Percentiles rank a stretch among this genome's conserved stretches.
Evolutionary conservation across 2,113 vertebrate genomes (phyloP).

Genomic region (Xiphophorus hellerii): DNA sequence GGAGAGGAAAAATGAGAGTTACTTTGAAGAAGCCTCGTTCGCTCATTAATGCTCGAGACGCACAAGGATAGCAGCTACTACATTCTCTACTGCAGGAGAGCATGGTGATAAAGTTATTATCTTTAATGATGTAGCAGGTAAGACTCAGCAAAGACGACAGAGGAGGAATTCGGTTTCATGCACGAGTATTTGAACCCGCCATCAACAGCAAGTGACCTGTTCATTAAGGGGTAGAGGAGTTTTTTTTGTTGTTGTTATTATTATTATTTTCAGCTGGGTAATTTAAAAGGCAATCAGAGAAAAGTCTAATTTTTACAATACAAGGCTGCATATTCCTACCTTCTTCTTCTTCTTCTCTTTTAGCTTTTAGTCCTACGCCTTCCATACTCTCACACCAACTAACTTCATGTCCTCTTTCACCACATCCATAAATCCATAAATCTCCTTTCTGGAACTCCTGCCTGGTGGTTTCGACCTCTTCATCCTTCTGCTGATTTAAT

Average conservation of each 20-base stretch:
- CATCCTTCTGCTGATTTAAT: no score
- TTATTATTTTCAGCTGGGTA: slow-evolving; percentile 14
- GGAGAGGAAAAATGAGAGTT: slow-evolving; percentile 8
- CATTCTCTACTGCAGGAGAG: slow-evolving; percentile 27
- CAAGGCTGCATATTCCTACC: no score
- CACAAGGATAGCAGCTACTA: slow-evolving; percentile 11
- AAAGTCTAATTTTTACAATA: slow-evolving; percentile 1
- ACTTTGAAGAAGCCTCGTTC: slow-evolving; percentile 53
- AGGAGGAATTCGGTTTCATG: slow-evolving; percentile 16
- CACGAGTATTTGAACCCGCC: slow-evolving; percentile 25
- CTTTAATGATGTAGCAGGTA: slow-evolving; percentile 40
- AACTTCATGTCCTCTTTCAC: no score
- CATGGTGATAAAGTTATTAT: slow-evolving; percentile 43
- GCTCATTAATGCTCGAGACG: slow-evolving; percentile 40
- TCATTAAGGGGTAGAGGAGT: slow-evolving; percentile 16
- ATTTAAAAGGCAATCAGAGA: slow-evolving; percentile 23
- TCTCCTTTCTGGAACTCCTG: no score
- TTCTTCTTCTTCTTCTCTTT: no score
- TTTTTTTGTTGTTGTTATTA: slow-evolving; percentile 7
- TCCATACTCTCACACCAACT: no score
- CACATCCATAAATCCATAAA: no score
- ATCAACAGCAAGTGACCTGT: slow-evolving; percentile 21
- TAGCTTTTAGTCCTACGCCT: no score
- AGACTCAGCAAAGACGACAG: slow-evolving; percentile 17
- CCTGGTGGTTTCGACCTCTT: no score